Evolutionary conservation across 2,113 vertebrate genomes (phyloP), one percentile per base, ranked within the genome.

Genomic region (Ailuropoda melanoleuca): DNA sequence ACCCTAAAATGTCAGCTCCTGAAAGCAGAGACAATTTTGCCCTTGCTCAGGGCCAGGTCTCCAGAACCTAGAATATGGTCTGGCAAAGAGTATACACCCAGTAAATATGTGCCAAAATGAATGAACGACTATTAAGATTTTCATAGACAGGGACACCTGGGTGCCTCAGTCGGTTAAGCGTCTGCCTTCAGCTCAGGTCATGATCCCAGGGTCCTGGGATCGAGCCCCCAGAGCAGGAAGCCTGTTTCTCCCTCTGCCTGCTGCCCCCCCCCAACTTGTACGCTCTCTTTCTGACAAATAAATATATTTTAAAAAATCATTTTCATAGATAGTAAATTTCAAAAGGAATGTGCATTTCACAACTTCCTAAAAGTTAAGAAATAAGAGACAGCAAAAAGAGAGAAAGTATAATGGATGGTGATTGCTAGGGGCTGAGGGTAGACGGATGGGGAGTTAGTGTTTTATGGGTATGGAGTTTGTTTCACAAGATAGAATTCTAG

Each of bases 201-300:
- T 29, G 60, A 29, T 62, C 26, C 60, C 26, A 29, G 60, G 4
- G 26, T 62, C 26, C 60, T 29, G 26, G 26, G 60, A 62, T 62
- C 4, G 4, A 29, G 1, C 12, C 60, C 60, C 60, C 0, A 5
- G 31, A 14, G 11, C 12, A 12, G 29, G 4, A 26, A 62, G 60
- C 12, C 60, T 31, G 60, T 5, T 62, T 62, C 26, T 29, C 26
- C 11, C 58, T 62, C 60, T 62, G 60, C 10, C 60, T 62, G 26
- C 60, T 62, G 11, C 1, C 0, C 60, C 60, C 60, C 26, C 24
- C 43, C 43, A 43, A 26, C 24, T 29, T 62, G 60, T 62, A 4
- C 11, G 4, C 60, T 29, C 9, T 60, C 50, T 50, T 13, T 50
- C 58, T 60, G 60, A 60, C 58, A 10, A 60, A 60, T 12, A 62